Percentiles rank a stretch among this genome's conserved stretches.
Evolutionary conservation across 2,888 invertebrate genomes (phyloP).

Genomic region (Lordiphosa andalusiaca): DNA sequence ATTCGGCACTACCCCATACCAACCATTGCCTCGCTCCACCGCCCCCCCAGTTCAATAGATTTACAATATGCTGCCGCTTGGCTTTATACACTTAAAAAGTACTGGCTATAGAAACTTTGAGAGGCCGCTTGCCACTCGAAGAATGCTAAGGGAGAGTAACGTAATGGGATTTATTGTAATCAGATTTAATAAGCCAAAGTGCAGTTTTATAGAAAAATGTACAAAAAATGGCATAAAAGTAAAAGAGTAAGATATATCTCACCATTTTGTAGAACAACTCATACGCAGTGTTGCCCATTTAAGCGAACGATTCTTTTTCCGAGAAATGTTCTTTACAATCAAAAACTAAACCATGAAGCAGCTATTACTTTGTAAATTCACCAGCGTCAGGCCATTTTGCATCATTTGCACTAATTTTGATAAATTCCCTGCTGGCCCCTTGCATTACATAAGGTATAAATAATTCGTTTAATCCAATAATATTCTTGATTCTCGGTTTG

Average conservation of each 20-base stretch:
- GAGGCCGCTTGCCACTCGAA: neutral
- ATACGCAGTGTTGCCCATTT: no score
- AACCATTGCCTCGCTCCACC: neutral
- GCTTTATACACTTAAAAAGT: slow-evolving; percentile 30
- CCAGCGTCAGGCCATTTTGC: slow-evolving; percentile 2
- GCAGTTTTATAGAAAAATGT: no score
- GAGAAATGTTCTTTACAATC: no score
- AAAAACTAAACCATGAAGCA: no score
- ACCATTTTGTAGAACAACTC: no score
- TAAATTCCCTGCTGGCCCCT: slow-evolving; percentile 1
- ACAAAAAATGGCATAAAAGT: no score
- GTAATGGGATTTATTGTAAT: no score
- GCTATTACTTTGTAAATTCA: no score
- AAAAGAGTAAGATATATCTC: no score
- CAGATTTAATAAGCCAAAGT: no score
- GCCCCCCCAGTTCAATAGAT: slow-evolving; percentile 27
- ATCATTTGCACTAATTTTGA: slow-evolving; percentile 8
- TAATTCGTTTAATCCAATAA: slow-evolving; percentile 12
- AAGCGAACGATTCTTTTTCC: no score
- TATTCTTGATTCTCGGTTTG: slow-evolving; percentile 29
- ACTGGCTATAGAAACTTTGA: slow-evolving; percentile 9
- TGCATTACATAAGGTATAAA: slow-evolving; percentile 7
- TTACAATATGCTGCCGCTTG: slow-evolving; percentile 42
- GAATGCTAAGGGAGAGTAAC: neutral
- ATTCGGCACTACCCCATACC: slow-evolving; percentile 9